These are phyloP conservation scores for Helleia helle DNA, from an alignment of 2,888 invertebrate genomes.

Conservation along the genomic window DNA sequence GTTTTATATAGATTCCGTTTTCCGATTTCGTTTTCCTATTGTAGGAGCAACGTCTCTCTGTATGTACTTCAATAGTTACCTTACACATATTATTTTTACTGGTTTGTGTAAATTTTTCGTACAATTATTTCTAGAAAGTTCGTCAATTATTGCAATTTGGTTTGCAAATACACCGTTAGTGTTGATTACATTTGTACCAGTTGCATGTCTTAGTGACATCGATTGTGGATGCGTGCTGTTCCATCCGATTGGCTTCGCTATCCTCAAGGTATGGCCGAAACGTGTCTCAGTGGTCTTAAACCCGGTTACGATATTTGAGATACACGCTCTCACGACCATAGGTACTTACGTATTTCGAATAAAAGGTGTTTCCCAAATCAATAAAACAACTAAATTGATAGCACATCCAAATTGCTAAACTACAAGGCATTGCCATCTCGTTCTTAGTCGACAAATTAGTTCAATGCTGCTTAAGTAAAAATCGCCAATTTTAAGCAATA, in stretches of 20 bases:
- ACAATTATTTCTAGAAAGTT: too few relatives aligned
- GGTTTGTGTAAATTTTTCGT: too few relatives aligned
- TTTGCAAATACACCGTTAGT: slow-evolving; percentile 16
- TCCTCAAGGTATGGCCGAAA: background rate
- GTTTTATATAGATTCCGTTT: too few relatives aligned
- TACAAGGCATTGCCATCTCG: too few relatives aligned
- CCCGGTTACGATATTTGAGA: background rate
- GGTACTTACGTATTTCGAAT: background rate
- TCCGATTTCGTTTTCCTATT: too few relatives aligned
- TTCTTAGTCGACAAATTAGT: too few relatives aligned
- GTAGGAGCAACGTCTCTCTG: too few relatives aligned
- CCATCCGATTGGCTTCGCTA: slow-evolving; percentile 41
- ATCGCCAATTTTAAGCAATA: too few relatives aligned
- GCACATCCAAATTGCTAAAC: too few relatives aligned
- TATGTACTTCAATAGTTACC: too few relatives aligned
- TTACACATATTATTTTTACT: too few relatives aligned
- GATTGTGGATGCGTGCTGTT: slow-evolving; percentile 38
- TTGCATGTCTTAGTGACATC: slow-evolving; percentile 41
- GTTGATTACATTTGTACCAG: slow-evolving; percentile 17
- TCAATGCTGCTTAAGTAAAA: too few relatives aligned
- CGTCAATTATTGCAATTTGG: background rate
- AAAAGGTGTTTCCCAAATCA: background rate
- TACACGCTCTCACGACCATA: background rate
- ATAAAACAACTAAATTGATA: background rate
- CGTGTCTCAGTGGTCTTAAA: background rate